Evolutionary conservation across 2,113 vertebrate genomes (phyloP).

Genomic region (Rutilus rutilus): DNA sequence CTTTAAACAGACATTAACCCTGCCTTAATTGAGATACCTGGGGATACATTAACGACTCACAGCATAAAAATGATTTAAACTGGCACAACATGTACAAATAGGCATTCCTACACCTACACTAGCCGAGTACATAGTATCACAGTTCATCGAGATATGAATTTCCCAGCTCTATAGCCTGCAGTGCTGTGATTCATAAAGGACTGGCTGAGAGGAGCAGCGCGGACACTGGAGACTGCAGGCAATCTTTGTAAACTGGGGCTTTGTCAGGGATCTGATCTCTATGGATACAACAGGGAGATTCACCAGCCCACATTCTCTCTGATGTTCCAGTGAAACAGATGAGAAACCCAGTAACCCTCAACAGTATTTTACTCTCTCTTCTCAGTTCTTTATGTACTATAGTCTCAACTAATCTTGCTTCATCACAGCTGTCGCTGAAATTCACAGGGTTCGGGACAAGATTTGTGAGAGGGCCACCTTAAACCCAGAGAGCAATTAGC

Average conservation of each 20-base stretch:
- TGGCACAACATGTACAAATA: neutral
- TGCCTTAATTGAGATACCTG: neutral
- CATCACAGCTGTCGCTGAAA: neutral
- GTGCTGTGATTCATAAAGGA: constrained; percentile 32
- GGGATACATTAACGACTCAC: neutral
- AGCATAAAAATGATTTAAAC: neutral
- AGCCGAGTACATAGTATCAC: neutral
- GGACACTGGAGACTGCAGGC: neutral
- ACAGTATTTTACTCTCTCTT: neutral
- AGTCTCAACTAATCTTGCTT: neutral
- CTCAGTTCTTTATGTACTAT: neutral
- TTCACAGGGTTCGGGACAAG: neutral
- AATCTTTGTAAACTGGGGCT: constrained; percentile 26
- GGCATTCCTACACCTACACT: constrained; percentile 26
- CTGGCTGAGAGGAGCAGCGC: neutral
- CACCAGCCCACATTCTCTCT: constrained; percentile 43
- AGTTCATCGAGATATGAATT: neutral
- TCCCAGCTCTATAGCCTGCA: neutral
- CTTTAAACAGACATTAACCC: neutral
- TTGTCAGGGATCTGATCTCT: constrained; percentile 18
- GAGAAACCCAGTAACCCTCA: constrained; percentile 41
- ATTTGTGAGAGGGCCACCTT: neutral
- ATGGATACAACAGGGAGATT: constrained; percentile 35
- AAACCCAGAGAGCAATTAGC: neutral
- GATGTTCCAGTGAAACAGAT: constrained; percentile 16